phyloP scores from a whole-genome alignment of 2,888 invertebrate genomes.

The Acrocyrtus sp. region DNA sequence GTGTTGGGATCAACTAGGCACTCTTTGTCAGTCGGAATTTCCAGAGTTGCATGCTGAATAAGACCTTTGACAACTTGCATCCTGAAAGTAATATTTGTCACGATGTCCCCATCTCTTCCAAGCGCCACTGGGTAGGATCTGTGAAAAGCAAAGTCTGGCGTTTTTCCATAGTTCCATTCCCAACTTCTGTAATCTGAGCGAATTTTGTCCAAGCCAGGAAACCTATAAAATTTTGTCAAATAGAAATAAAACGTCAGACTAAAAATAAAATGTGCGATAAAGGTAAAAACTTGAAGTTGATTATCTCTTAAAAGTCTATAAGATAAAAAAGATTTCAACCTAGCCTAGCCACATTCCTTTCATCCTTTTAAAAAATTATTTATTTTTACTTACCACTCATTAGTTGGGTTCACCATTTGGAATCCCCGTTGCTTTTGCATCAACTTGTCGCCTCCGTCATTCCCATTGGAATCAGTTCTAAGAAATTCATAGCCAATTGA shows the following conservation, averaged over 20 bases:
- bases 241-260: conserved; percentile 34
- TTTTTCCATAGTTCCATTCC: conserved; percentile 90
- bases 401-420: conserved; percentile 85
- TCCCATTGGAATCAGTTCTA: conserved; percentile 79
- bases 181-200: conserved; percentile 78
- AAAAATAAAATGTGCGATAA: conserved; percentile 8
- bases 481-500: conserved; percentile 87
- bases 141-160: conserved; percentile 83
- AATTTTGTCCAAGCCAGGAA: conserved; percentile 76
- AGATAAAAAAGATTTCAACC: conserved; percentile 1
- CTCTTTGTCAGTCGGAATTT: conserved; percentile 45
- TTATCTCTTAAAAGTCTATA: conserved; percentile 4
- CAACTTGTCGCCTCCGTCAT: conserved; percentile 68
- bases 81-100: conserved; percentile 45
- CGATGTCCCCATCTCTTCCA: conserved; percentile 36
- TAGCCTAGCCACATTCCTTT: conserved; percentile 9
- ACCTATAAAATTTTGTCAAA: conserved; percentile 33
- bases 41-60: conserved; percentile 40
- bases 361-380: too few relatives aligned
- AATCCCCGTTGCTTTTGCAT: conserved; percentile 84
- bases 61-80: conserved; percentile 46
- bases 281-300: conserved; percentile 11
- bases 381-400: conserved; percentile 79
- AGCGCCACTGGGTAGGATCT: conserved; percentile 70
- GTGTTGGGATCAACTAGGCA: conserved; percentile 53